These are phyloP conservation scores for Pelodiscus sinensis DNA, from an alignment of 2,113 vertebrate genomes.

Conservation along the genomic window DNA sequence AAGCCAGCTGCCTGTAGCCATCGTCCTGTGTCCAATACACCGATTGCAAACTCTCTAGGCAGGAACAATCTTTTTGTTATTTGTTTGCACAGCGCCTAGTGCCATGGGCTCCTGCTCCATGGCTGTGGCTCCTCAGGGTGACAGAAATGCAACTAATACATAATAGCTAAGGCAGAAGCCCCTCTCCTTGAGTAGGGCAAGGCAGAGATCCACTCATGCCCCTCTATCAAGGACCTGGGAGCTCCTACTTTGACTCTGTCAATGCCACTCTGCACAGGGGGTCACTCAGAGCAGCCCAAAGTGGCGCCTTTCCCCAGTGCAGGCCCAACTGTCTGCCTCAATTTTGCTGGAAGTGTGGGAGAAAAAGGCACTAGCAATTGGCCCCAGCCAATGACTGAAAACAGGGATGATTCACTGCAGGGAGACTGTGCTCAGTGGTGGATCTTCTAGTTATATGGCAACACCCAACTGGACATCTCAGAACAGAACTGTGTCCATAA, in stretches of 20 bases:
- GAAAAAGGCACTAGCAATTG: background rate
- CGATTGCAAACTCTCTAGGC: background rate
- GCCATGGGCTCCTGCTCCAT: background rate
- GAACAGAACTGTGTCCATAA: accelerated
- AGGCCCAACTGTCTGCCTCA: background rate
- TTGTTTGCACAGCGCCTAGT: background rate
- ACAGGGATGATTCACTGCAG: accelerated
- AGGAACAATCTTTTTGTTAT: background rate
- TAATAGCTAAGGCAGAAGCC: background rate
- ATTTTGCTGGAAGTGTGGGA: accelerated
- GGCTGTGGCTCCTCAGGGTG: background rate
- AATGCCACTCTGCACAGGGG: background rate
- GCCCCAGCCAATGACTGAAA: accelerated
- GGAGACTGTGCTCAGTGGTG: background rate
- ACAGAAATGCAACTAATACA: background rate
- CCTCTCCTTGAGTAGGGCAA: background rate
- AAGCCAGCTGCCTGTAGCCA: too few species aligned
- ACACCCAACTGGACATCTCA: background rate
- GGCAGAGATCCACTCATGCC: background rate
- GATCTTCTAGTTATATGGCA: background rate
- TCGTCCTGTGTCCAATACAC: background rate
- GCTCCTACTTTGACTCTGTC: background rate
- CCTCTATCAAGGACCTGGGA: background rate
- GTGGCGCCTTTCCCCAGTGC: background rate
- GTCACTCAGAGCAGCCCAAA: background rate